These are phyloP conservation scores for Sinhomidia bicolor DNA, from an alignment of 2,888 invertebrate species.

Conservation along the genomic window DNA sequence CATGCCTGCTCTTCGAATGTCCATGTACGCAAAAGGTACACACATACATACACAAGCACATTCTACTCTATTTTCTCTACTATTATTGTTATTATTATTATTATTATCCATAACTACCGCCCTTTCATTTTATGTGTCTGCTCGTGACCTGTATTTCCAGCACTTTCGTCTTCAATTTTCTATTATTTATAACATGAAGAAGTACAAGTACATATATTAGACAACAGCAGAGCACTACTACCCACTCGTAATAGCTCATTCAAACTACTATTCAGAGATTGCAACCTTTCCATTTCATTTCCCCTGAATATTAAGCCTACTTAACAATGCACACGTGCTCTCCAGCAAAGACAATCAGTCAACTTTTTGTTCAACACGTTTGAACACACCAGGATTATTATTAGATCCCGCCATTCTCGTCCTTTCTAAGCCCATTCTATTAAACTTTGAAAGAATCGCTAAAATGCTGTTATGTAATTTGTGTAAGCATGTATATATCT, in stretches of 20 bases:
- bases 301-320: background rate
- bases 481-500: background rate
- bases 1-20: constrained; percentile 72
- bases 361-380: constrained; percentile 19
- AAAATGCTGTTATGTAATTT: background rate
- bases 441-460: constrained; percentile 6
- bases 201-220: constrained; percentile 39
- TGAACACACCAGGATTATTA: background rate
- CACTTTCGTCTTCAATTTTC: background rate
- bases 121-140: background rate
- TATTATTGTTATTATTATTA: background rate
- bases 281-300: background rate
- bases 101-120: background rate
- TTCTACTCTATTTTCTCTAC: background rate
- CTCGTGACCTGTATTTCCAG: background rate
- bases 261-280: background rate
- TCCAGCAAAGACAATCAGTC: constrained; percentile 18
- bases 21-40: constrained; percentile 74
- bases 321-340: constrained; percentile 2
- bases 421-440: background rate
- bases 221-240: background rate
- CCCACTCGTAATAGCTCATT: background rate
- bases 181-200: constrained; percentile 66
- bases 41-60: background rate
- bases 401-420: background rate